Base-by-base conservation (phyloP, 1,140 invertebrate species). In the Apis cerana region DNA sequence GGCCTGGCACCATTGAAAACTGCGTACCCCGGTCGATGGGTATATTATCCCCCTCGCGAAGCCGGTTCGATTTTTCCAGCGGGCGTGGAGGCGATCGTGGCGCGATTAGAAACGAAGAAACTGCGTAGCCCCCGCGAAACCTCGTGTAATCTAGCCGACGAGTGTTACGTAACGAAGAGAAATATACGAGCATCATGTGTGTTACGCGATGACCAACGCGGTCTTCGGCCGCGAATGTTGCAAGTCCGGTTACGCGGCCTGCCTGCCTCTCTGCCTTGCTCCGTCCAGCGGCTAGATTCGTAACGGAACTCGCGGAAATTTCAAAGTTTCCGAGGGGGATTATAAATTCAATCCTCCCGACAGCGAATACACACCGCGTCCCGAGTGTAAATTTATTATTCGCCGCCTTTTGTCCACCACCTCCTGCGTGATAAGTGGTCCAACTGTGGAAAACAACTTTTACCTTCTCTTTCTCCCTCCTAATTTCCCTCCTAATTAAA, bases 291-390 rank as follows among this genome's bases (percentile, higher is more conserved):
- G 79, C 61, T 21, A 64, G 70, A 86, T 84, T 71, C 59, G 78
- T 86, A 86, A 86, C 85, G 85, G 85, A 82, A 86, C 85, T 75
- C 48, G 54, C 43, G 56, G 50, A 76, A 62, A 78, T 85, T 86
- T 82, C 84, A 75, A 21, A 19, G 75, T 78, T 48, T 68, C 21
- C 33, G 5, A 8, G 33, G 33, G 12, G 68, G 33, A 58, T 85
- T 82, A 86, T 86, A 85, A 86, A 85, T 81, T 75, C 67, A 71
- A 43, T 43, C 33, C 5, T 7, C 67, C n/a, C 15, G 48, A 59
- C 33, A 8, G 43, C 75, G 70, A 17, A 56, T 54, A 54, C 58
- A 59, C 68, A 43, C 56, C 21, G 43, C 27, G 65, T 59, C 75
- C 56, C 62, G n/a, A 13, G 54, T 52, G 64, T 50, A 33, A 71